Percentiles rank a stretch among this genome's conserved stretches.
Evolutionary conservation across 2,113 vertebrate genomes (phyloP).

Genomic region (Theristicus caerulescens): DNA sequence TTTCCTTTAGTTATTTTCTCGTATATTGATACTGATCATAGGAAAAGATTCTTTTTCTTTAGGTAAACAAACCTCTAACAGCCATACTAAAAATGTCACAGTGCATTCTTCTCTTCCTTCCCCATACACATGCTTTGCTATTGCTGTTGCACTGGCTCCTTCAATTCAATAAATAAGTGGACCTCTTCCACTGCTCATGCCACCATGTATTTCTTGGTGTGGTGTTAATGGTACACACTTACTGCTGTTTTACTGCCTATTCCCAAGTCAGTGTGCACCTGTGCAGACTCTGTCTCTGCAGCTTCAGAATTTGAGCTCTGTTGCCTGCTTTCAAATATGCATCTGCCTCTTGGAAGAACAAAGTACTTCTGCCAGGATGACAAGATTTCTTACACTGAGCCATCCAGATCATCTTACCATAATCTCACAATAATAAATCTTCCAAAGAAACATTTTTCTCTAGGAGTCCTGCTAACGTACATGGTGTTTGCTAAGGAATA

Average conservation of each 20-base stretch:
- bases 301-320: background rate
- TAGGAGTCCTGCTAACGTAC: background rate
- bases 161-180: background rate
- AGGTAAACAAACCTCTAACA: background rate
- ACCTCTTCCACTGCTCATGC: background rate
- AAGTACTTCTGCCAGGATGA: slow-evolving; percentile 4
- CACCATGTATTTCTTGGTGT: background rate
- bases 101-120: background rate
- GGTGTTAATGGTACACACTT: background rate
- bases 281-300: background rate
- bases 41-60: background rate
- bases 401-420: slow-evolving; percentile 3
- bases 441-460: slow-evolving; percentile 2
- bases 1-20: background rate
- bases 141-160: background rate
- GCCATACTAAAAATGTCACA: background rate
- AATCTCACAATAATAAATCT: background rate
- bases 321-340: background rate
- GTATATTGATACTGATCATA: background rate
- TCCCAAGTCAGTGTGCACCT: background rate
- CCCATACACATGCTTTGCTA: background rate
- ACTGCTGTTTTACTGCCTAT: background rate
- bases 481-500: background rate
- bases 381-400: background rate
- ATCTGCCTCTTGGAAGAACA: background rate